Percentiles rank a stretch among this genome's conserved stretches.
Conservation (phyloP, 2,113 vertebrate genomes). For the Prinia subflava region DNA sequence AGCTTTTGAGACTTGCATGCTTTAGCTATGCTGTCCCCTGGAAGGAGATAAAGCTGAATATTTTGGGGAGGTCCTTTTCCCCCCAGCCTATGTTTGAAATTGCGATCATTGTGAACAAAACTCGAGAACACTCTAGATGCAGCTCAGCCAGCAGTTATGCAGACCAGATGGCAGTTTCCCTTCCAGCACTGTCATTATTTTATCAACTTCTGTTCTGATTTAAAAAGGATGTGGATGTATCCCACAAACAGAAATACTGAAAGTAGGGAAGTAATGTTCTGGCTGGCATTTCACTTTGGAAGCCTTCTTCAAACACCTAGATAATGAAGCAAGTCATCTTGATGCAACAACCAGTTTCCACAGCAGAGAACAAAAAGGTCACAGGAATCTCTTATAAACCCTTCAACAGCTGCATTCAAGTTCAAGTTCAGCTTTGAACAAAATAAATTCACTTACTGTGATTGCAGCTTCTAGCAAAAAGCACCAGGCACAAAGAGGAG, state of each 20-base stretch:
- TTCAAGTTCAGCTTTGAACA: not conserved
- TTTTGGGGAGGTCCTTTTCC: not conserved
- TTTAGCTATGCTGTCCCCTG: not conserved
- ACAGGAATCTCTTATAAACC: not conserved
- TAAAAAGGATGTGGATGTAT: not conserved
- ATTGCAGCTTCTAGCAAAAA: not conserved
- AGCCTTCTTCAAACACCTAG: not conserved
- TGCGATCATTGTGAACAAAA: not conserved
- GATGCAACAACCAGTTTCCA: not conserved
- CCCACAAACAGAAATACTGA: not conserved
- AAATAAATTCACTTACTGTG: not conserved
- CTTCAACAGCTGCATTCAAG: rapidly evolving
- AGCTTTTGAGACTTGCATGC: not conserved
- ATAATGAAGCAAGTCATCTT: not conserved
- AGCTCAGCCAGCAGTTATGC: constrained; percentile 4
- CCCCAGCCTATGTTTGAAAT: not conserved
- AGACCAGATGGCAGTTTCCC: constrained; percentile 32
- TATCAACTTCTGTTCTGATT: constrained; percentile 33
- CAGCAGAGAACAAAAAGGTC: not conserved
- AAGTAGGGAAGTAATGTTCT: not conserved
- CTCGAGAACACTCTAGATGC: not conserved
- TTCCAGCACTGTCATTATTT: constrained; percentile 12
- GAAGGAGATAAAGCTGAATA: not conserved
- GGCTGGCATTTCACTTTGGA: not conserved
- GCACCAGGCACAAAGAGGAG: not conserved